Evolutionary conservation across 2,888 invertebrate genomes (phyloP), one percentile per base, ranked within the genome.

Genomic region (Cabera pusaria): DNA sequence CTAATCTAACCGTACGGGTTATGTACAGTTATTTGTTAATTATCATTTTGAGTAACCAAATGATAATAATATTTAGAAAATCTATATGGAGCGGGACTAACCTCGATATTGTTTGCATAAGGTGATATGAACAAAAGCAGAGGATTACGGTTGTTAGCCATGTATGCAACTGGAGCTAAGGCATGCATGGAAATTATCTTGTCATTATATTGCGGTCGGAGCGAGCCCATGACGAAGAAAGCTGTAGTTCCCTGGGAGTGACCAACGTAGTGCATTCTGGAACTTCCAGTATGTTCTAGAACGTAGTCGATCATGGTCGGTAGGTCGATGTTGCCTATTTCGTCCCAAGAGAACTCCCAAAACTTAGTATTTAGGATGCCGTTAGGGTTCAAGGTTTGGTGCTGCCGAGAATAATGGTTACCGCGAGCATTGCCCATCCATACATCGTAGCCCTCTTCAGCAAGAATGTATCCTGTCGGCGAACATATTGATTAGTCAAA

Each of bases 381-480:
- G 5, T 72, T 68, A 0, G 90, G 82, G 36, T 87, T 71, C 60
- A 86, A 53, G 0, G 71, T 67, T 0, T 65, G 51, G 57, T 95
- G 94, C 1, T 65, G 78, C 5, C 90, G 85, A 1, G 92, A 91
- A 64, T 93, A 94, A 10, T 80, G 86, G 61, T 93, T 95, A 3
- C 96, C 97, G 2, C 97, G 91, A n/a, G 91, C 91, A 65, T 96
- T 97, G 0, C 94, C 93, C 81, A 97, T 79, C 96, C 96, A 97
- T 0, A 94, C 93, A 47, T 94, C 94, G 53, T 91, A 94, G 6
- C 93, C 93, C 56, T 86, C 80, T 54, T 94, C 93, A 1, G 93
- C 92, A 2, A 94, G 73, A n/a, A 90, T 63, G 56, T 89, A 89
- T 40, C 8, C 20, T 23, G 36, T 29, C n/a, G n/a, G n/a, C n/a